A percentile compares a stretch with the other conserved stretches of the same genome.
Evolutionary conservation across 2,113 vertebrate genomes (phyloP).

Genomic region (Geococcyx californianus): DNA sequence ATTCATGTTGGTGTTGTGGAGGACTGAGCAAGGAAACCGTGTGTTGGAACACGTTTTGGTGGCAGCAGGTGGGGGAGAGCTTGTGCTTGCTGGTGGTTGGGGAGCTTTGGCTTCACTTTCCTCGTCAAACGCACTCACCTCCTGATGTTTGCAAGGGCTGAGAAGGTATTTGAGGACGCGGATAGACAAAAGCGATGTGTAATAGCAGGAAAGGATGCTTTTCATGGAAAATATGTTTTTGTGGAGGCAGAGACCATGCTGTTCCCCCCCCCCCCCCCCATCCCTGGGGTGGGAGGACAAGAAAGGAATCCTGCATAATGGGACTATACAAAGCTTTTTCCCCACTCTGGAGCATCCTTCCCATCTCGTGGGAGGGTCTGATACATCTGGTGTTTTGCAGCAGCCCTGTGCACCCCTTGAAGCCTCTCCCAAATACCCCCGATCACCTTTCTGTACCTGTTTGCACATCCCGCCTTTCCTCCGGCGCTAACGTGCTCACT

Average conservation of each 20-base stretch:
- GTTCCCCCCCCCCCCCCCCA: too few relatives aligned
- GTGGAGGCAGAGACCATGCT: too few relatives aligned
- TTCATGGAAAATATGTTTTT: not conserved
- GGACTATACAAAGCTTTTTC: not conserved
- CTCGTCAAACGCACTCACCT: accelerated
- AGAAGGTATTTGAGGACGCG: not conserved
- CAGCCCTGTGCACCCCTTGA: not conserved
- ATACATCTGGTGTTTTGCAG: not conserved
- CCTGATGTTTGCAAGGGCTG: not conserved
- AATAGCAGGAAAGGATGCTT: not conserved
- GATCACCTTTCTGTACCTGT: not conserved
- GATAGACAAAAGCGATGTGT: not conserved
- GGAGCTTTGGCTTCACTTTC: not conserved
- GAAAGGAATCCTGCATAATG: not conserved
- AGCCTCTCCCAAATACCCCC: not conserved
- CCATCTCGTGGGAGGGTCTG: accelerated
- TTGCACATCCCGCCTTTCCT: not conserved
- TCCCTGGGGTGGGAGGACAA: not conserved
- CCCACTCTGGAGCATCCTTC: not conserved
- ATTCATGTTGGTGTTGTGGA: not conserved
- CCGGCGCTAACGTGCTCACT: not conserved
- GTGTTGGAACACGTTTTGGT: not conserved
- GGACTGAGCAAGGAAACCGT: not conserved
- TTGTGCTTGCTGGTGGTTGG: accelerated
- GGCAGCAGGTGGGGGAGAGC: not conserved